phyloP scores from a whole-genome alignment of 1,140 invertebrate genomes.

The Bathynomus jamesi region DNA sequence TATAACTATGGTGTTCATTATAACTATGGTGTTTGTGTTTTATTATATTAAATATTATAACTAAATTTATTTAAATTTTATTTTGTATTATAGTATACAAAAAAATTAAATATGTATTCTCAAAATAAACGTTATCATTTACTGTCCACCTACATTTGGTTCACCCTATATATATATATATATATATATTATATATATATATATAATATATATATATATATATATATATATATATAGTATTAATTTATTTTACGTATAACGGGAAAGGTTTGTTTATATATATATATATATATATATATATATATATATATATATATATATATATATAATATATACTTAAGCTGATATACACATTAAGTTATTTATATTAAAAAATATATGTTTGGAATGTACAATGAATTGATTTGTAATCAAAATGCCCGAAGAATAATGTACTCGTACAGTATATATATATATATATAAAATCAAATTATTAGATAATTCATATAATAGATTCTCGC shows the following conservation, averaged over 20 bases:
- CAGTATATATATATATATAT: background rate
- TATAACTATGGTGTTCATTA: no score
- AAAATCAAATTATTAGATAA: background rate
- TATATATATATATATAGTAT: background rate
- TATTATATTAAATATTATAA: no score
- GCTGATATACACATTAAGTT: background rate
- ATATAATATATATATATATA: background rate
- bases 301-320: background rate
- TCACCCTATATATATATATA: background rate
- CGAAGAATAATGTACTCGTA: background rate
- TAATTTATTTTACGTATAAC: no score
- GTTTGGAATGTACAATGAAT: background rate
- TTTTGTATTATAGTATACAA: no score
- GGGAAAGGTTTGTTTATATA: no score
- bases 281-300: background rate
- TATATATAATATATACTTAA: background rate
- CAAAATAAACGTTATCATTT: no score
- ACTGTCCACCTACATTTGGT: no score
- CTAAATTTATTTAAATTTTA: no score
- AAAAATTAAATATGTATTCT: no score
- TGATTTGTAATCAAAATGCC: no score
- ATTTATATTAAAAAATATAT: background rate
- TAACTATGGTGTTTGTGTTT: no score
- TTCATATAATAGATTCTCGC: background rate
- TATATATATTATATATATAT: background rate